phyloP scores from a whole-genome alignment of 1,140 invertebrate species.

The Euura lappo region DNA sequence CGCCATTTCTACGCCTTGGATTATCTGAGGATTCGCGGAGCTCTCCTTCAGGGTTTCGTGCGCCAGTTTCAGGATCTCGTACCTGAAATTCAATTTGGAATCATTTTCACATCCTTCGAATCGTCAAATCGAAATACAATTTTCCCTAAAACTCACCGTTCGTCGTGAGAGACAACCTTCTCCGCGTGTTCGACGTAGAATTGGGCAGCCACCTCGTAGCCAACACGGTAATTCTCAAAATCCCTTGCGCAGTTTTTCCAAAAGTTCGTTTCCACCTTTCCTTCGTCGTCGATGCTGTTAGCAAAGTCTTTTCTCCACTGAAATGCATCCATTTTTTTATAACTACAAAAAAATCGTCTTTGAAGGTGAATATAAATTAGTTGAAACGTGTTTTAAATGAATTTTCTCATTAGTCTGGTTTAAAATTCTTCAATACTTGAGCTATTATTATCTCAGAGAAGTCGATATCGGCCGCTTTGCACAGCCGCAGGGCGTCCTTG shows the following conservation, averaged over 20 bases:
- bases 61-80: constrained; percentile 49
- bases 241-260: constrained; percentile 64
- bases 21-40: constrained; percentile 40
- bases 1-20: constrained; percentile 49
- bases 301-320: constrained; percentile 47
- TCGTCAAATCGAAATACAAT: neutral
- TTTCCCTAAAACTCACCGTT: constrained; percentile 31
- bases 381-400: constrained; percentile 58
- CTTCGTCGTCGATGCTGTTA: constrained; percentile 39
- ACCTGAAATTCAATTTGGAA: constrained; percentile 28
- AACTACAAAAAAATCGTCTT: constrained; percentile 41
- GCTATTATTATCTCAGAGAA: constrained; percentile 14
- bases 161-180: constrained; percentile 52
- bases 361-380: constrained; percentile 34
- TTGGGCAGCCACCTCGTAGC: constrained; percentile 59
- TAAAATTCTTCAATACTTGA: constrained; percentile 54
- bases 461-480: constrained; percentile 56
- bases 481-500: constrained; percentile 63
- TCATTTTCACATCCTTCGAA: neutral
- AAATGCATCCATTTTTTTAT: constrained; percentile 3
- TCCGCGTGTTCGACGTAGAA: constrained; percentile 64
- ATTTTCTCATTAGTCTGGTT: neutral
- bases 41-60: constrained; percentile 44
- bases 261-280: constrained; percentile 57
- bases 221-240: constrained; percentile 63